Evolutionary conservation across 2,888 invertebrate genomes (phyloP), one percentile per base, ranked within the genome.

Genomic region (Punctoribates punctum): DNA sequence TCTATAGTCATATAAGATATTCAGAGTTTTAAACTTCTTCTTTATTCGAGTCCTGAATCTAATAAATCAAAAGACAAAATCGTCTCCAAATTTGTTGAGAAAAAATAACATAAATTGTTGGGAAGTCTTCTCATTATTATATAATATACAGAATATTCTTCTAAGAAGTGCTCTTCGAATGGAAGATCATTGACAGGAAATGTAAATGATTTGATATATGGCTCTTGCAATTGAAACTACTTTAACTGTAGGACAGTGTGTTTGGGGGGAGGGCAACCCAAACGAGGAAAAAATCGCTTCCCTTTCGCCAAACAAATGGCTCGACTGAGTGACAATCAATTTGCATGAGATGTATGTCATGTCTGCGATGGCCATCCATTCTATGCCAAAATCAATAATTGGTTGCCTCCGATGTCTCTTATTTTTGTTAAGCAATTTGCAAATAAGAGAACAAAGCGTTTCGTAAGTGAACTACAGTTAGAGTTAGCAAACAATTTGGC

Each of bases 191-290:
- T 60, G 60, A 20, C 60, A 60, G 60, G 60, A 60, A 60, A 29
- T 60, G 60, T 29, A 60, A 60, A 60, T 60, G 60, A 60, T 60
- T 60, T 60, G 60, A 60, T 60, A 60, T 60, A 60, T 60, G 2
- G 60, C 60, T 27, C 6, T 29, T 27, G 27, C 15, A 60, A 60
- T 17, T 60, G 42, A 42, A 42, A 42, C 11, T 42, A 42, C 42
- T 1, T 51, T n/a, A 20, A 51, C 51, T 51, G n/a, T 20, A 51
- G n/a, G 20, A 20, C 20, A 51, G 17, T n/a, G 51, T 60, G 60
- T 15, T 29, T 54, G 17, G 5, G 17, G 17, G 8, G 17, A 11
- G 23, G 27, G 25, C 6, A 29, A 25, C 15, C 2, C 25, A 27
- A 15, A 20, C 60, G 15, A 60, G 60, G 15, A 29, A 25, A 27